Conservation (phyloP, 2,797 vertebrate species). For the Chaetodon trifasciatus region DNA sequence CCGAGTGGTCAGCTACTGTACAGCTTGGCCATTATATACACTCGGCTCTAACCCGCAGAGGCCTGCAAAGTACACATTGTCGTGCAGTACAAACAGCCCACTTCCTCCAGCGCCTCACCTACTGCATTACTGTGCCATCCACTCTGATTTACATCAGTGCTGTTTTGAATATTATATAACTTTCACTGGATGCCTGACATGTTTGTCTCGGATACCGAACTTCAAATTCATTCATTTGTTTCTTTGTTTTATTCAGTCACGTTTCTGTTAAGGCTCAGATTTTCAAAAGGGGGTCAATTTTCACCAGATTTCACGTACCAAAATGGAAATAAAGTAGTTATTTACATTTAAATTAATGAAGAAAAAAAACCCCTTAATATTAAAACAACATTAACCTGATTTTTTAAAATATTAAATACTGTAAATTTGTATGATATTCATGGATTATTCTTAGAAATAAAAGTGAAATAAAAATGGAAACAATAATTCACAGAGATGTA, state of each 20-base stretch:
- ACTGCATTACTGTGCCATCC: constrained; percentile 46
- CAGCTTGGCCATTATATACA: constrained; percentile 67
- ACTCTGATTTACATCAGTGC: constrained; percentile 36
- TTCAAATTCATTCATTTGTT: background rate
- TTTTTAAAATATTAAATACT: background rate
- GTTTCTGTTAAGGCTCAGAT: background rate
- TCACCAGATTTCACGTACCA: background rate
- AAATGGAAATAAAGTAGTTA: background rate
- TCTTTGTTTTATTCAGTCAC: background rate
- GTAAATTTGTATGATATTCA: background rate
- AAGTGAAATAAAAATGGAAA: background rate
- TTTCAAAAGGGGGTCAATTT: background rate
- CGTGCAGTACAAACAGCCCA: constrained; percentile 70
- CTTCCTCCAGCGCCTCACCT: constrained; percentile 53
- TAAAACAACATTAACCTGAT: too few species aligned
- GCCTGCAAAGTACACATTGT: constrained; percentile 75
- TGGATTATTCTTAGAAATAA: too few species aligned
- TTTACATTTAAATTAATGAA: too few species aligned
- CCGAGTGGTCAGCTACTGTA: constrained; percentile 74
- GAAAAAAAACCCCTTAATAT: too few species aligned
- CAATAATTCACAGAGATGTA: too few species aligned
- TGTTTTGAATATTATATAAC: constrained; percentile 29
- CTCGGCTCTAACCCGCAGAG: constrained; percentile 57
- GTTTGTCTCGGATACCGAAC: background rate
- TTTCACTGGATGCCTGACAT: background rate